Percentiles rank a stretch among this genome's conserved stretches.
These are phyloP conservation scores for Capreolus pygargus DNA, from an alignment of 2,113 vertebrate species.

Conservation along the genomic window DNA sequence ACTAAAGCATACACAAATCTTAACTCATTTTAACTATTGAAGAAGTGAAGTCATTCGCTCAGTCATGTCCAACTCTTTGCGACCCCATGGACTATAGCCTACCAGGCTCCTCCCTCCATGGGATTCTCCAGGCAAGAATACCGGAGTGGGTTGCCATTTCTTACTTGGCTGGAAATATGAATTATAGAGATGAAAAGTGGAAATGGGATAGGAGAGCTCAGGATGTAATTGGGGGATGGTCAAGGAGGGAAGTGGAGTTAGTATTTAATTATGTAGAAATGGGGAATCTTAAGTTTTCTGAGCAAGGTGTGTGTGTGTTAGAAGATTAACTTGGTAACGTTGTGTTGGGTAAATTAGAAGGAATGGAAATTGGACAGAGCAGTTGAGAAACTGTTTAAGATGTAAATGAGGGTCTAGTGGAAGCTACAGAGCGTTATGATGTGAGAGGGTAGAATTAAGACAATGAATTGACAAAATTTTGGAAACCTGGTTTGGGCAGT, in stretches of 20 bases:
- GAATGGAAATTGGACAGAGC: not conserved
- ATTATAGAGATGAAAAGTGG: not conserved
- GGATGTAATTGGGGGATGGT: not conserved
- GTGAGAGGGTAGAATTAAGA: not conserved
- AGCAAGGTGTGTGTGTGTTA: not conserved
- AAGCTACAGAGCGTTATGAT: not conserved
- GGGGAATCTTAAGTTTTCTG: not conserved
- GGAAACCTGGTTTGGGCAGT: not conserved
- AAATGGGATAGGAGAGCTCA: not conserved
- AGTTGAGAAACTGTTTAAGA: not conserved
- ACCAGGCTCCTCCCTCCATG: too few relatives aligned
- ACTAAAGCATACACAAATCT: not conserved
- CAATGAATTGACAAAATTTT: not conserved
- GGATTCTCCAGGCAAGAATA: too few relatives aligned
- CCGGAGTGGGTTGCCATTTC: not conserved
- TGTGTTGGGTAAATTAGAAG: not conserved
- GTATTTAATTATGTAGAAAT: not conserved
- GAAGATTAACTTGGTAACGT: not conserved
- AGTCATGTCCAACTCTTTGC: too few relatives aligned
- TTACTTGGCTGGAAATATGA: not conserved
- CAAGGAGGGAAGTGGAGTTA: too few relatives aligned
- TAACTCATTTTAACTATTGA: not conserved
- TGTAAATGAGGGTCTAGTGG: not conserved
- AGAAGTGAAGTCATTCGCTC: too few relatives aligned
- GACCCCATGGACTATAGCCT: too few relatives aligned